Evolutionary conservation across 2,797 vertebrate genomes (phyloP), one percentile per base, ranked within the genome.

Genomic region (Pipistrellus nathusii): DNA sequence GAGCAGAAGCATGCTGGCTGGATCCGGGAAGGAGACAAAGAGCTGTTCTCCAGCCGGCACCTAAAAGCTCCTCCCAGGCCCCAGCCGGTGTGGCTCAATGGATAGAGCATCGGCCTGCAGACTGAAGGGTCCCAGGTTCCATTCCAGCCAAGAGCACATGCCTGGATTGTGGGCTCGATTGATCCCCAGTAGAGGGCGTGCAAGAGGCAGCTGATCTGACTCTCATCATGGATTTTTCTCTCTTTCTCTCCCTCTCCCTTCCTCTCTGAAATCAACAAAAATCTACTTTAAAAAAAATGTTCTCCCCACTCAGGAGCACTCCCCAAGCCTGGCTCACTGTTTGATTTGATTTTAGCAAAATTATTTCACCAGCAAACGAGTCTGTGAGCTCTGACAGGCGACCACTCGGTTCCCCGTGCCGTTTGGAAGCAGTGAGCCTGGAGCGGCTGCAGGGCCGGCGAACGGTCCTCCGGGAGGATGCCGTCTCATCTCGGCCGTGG

Each of bases 291-390:
- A 59, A 27, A 59, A 25, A 25, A 59, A 59, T 62, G 57, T 62
- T 27, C 66, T 72, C 30, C 0, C 9, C 3, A 4, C 44, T 82
- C 59, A 20, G 76, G 62, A 41, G 21, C 21, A 20, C 13, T 14
- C 21, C 35, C 62, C n/a, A 3, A 35, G 23, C 10, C 17, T 10
- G 9, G 5, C 48, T 0, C 0, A 0, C n/a, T 57, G n/a, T 44
- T 38, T 46, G 6, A 20, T 20, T 62, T 59, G 53, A 83, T 85
- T 64, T 59, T 48, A 17, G 23, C 69, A 59, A 76, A 53, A 91
- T 27, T 32, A 59, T 69, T 57, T 46, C 59, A 53, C 66, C 59
- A 25, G 17, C 55, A 53, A 51, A 51, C 30, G 23, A 53, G 21
- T 64, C 68, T 73, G 21, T 30, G 81, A 41, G 32, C 38, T 35